Percentiles rank a stretch among this genome's conserved stretches.
Conservation (phyloP, 37 sponge, comb jelly and placozoan genomes). For the Chondrosia reniformis region DNA sequence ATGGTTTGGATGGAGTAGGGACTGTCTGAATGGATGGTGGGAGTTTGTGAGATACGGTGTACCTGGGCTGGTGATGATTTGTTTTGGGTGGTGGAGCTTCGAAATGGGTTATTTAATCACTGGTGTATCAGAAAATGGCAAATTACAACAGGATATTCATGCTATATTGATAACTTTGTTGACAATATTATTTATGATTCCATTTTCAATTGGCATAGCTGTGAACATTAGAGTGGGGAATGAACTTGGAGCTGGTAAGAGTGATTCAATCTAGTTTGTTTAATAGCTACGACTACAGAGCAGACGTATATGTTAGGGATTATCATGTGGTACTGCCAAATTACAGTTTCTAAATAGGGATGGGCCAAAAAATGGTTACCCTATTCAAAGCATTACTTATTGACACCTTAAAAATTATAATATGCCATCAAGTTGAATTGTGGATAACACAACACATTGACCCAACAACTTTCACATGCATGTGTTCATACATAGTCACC, state of each 20-base stretch:
- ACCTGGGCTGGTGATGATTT: constrained; percentile 44
- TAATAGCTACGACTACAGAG: too few species aligned
- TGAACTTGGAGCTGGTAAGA: constrained; percentile 19
- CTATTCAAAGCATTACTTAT: too few species aligned
- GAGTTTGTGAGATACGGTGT: constrained; percentile 39
- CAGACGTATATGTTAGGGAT: too few species aligned
- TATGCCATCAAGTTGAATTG: too few species aligned
- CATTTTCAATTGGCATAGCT: background rate
- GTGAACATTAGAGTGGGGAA: background rate
- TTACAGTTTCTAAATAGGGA: too few species aligned
- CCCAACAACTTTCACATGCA: too few species aligned
- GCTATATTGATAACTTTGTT: background rate
- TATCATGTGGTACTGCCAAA: too few species aligned
- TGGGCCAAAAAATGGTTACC: too few species aligned
- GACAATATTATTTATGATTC: background rate
- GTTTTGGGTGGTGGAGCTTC: background rate
- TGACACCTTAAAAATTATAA: too few species aligned
- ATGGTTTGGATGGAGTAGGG: constrained; percentile 71
- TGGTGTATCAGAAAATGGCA: constrained; percentile 3
- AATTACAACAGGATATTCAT: background rate
- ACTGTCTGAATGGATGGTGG: constrained; percentile 56
- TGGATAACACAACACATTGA: too few species aligned
- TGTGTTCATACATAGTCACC: too few species aligned
- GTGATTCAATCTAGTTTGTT: too few species aligned
- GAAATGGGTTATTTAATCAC: background rate